Evolutionary conservation across 2,888 invertebrate species (phyloP).

Genomic region (Trichopria drosophilae): DNA sequence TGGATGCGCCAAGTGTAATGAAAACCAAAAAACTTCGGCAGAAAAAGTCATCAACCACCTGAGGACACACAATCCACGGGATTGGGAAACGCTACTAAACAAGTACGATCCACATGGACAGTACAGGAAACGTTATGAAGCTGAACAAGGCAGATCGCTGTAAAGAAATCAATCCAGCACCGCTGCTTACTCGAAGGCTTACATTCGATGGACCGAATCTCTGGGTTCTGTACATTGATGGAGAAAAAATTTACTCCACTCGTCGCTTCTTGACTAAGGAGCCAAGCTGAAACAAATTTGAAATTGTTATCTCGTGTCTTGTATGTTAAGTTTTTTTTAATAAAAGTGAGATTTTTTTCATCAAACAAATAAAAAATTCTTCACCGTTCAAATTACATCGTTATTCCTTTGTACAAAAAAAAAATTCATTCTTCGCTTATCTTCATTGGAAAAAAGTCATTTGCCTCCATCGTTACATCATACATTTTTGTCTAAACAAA

Average conservation of each 20-base stretch:
- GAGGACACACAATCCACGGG: conserved; percentile 65
- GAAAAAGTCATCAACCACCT: conserved; percentile 71
- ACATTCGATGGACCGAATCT: no score
- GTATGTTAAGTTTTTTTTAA: background rate
- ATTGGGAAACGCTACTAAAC: conserved; percentile 69
- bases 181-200: no score
- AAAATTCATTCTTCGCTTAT: no score
- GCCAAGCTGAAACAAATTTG: conserved; percentile 64
- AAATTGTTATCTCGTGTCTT: background rate
- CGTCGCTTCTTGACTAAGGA: conserved; percentile 80
- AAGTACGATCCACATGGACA: conserved; percentile 75
- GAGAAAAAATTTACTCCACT: conserved; percentile 64
- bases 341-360: background rate
- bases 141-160: conserved; percentile 22
- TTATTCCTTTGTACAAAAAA: no score
- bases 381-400: no score
- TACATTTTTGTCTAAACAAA: no score
- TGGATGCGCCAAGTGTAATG: conserved; percentile 69
- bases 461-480: no score
- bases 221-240: background rate
- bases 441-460: no score
- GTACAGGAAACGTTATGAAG: conserved; percentile 62
- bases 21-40: conserved; percentile 68
- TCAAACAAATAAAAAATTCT: conserved; percentile 3
- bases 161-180: no score